A percentile compares a stretch with the other conserved stretches of the same genome.
Evolutionary conservation across 2,113 vertebrate genomes (phyloP).

Genomic region (Columbina picui): DNA sequence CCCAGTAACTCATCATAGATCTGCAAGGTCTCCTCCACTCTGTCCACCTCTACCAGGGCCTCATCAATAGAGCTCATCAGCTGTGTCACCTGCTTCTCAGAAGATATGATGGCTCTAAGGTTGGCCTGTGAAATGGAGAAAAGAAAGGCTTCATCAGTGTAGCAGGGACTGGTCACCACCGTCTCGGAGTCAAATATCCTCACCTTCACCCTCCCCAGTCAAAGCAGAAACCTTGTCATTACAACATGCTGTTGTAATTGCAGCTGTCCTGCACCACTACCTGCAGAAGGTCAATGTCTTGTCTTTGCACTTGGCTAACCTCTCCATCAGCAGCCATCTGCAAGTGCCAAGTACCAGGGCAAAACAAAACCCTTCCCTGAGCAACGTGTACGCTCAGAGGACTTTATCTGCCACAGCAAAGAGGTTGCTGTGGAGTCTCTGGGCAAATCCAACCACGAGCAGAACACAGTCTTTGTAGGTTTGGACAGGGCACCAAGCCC

Average conservation of each 20-base stretch:
- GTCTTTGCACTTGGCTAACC: background rate
- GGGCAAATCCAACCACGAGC: rapidly evolving
- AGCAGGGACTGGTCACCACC: background rate
- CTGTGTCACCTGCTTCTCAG: slow-evolving; percentile 15
- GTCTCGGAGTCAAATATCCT: background rate
- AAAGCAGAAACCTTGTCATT: background rate
- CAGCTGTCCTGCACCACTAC: background rate
- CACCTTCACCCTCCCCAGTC: background rate
- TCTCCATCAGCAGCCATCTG: background rate
- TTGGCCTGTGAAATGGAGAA: slow-evolving; percentile 5
- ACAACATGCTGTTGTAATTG: rapidly evolving
- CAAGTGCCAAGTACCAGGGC: background rate
- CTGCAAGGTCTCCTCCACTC: slow-evolving; percentile 43
- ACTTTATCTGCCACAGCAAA: background rate
- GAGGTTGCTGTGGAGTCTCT: rapidly evolving
- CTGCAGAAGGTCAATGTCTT: background rate
- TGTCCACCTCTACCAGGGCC: slow-evolving; percentile 40
- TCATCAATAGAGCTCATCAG: background rate
- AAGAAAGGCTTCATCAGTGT: background rate
- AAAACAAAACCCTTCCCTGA: background rate
- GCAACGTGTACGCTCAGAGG: background rate
- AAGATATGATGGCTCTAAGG: slow-evolving; percentile 19
- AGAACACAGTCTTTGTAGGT: rapidly evolving
- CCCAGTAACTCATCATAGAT: background rate
- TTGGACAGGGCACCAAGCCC: background rate